Evolutionary conservation across 2,888 invertebrate species (phyloP), one percentile per base, ranked within the genome.

Genomic region (Dryadula phaetusa): DNA sequence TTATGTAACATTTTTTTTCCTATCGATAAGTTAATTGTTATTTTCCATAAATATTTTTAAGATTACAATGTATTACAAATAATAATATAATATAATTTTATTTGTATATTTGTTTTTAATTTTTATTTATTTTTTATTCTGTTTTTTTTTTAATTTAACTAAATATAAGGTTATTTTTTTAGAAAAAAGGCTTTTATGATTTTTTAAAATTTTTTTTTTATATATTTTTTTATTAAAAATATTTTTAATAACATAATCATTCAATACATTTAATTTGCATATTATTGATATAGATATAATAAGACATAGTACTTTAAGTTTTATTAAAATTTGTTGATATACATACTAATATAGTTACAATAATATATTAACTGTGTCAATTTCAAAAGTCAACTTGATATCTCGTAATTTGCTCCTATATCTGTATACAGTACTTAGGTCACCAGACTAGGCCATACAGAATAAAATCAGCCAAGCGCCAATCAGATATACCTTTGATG

Each of bases 21-120:
- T 28, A 32, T 10, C 28, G 12, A 32, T 49, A 52, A 52, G 28
- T 37, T 1, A 49, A 22, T 5, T 47, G 47, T 47, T 47, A 49
- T 32, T 16, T 52, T 32, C 28, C 52, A 32, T 52, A 32, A 52
- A 52, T 52, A 49, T 49, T 49, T 6, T 12, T 52, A 52, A 52
- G 52, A n/a, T 16, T 49, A 16, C 28, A 28, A 52, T 52, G 16
- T 52, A 28, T 16, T 4, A 8, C 16, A 28, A 32, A 28, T 28
- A 10, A 22, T 46, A 22, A 28, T 28, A 49, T 16, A 42, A 42
- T 52, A 52, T 32, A 18, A 28, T 52, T 16, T 32, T 52, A 52
- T 18, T 52, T 32, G 28, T 32, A 52, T 28, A 16, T 32, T 16
- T 28, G 16, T 8, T 52, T 28, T 52, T 52, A 10, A 28, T 16